Evolutionary conservation across 2,797 vertebrate species (phyloP).

Genomic region (Paedocypris micromegethes): DNA sequence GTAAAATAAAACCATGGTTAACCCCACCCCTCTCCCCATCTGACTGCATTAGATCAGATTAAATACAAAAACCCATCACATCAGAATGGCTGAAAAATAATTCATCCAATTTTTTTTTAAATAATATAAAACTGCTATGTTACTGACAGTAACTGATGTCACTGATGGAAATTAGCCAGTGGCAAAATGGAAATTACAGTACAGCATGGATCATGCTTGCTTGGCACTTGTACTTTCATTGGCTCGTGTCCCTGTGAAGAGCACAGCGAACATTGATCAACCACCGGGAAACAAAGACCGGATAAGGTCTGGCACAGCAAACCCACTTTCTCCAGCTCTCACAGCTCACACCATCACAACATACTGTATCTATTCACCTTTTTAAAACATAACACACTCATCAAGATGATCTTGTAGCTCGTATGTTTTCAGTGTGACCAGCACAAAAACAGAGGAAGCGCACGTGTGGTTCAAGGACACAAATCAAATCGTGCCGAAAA

Average conservation of each 20-base stretch:
- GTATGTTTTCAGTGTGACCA: slow-evolving; percentile 30
- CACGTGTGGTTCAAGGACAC: slow-evolving; percentile 27
- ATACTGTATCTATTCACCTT: background rate
- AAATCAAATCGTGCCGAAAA: background rate
- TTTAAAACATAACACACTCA: slow-evolving; percentile 7
- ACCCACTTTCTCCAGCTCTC: slow-evolving; percentile 47
- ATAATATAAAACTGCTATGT: slow-evolving; percentile 24
- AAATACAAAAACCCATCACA: slow-evolving; percentile 51
- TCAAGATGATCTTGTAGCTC: slow-evolving; percentile 16
- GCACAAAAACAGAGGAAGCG: slow-evolving; percentile 34
- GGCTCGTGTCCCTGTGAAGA: slow-evolving; percentile 61
- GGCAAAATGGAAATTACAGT: slow-evolving; percentile 76
- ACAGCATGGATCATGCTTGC: slow-evolving; percentile 63
- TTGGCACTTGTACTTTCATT: slow-evolving; percentile 73
- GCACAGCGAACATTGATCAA: slow-evolving; percentile 59
- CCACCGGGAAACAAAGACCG: slow-evolving; percentile 49
- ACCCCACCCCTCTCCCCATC: no score
- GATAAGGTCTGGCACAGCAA: slow-evolving; percentile 53
- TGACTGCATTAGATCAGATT: no score
- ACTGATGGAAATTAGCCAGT: slow-evolving; percentile 73
- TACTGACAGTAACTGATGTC: slow-evolving; percentile 57
- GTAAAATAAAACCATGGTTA: no score
- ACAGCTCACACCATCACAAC: background rate
- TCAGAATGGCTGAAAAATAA: slow-evolving; percentile 6
- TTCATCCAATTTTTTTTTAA: no score